Evolutionary conservation across 1,140 invertebrate genomes (phyloP), one percentile per base, ranked within the genome.

Genomic region (Neomicropteryx cornuta): DNA sequence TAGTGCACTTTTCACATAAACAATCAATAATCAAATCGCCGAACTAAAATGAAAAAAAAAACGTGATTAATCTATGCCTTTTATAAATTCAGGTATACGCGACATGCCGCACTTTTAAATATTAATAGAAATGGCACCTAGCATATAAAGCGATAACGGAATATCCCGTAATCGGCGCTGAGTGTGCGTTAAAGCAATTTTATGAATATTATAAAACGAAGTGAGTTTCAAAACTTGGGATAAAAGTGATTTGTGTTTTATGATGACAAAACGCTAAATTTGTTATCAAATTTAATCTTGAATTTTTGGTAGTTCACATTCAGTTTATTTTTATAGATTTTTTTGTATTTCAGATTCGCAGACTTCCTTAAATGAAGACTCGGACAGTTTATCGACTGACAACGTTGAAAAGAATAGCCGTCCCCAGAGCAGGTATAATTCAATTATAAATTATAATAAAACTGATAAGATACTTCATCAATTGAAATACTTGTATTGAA

Each of bases 341-440:
- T 32, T 43, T 40, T 35, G 33, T 42, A 39, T 58, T 55, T 16
- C 47, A 66, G 62, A 66, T 53, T 64, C 57, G 14, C 57, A 66
- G 45, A 60, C 58, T 39, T 68, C 65, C n/a, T 52, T 68, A 11
- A 66, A 62, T 42, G 63, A 68, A 33, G 65, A 68, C 43, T 62
- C 65, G 2, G 65, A 68, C 39, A 67, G 64, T 39, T 55, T 62
- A 19, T 54, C 56, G 6, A 60, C 51, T 21, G 65, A 64, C 33
- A 52, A 43, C 10, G 56, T 29, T n/a, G 41, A 43, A 5, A 24
- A 30, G 2, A 29, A 22, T 20, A 13, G 4, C 13, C 35, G 35
- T 28, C 36, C 45, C 18, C 41, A 34, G 14, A 43, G 28, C 24
- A 39, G 39, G 42, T 44, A n/a, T 29, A 27, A 6, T 4, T 14